Conservation (phyloP, 2,888 invertebrate genomes). For the Dynastes grantii region DNA sequence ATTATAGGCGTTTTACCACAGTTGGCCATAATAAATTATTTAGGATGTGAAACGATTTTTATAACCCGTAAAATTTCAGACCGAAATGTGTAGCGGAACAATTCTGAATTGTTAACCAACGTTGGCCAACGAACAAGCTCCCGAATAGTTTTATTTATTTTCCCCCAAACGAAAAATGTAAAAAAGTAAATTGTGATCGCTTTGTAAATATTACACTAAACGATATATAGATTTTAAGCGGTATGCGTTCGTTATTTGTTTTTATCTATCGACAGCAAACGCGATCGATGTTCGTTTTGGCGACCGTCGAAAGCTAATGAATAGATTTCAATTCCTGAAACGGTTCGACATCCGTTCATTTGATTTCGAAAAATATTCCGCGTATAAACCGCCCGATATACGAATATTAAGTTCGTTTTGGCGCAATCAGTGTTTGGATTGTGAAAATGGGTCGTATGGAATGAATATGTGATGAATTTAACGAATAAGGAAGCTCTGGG, state of each 20-base stretch:
- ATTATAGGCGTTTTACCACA: neutral
- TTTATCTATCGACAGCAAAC: neutral
- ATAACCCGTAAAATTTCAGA: constrained; percentile 1
- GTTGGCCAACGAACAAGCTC: neutral
- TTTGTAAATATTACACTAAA: neutral
- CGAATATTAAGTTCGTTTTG: constrained; percentile 9
- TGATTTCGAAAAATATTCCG: neutral
- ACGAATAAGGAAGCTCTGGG: neutral
- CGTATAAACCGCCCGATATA: neutral
- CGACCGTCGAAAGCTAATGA: neutral
- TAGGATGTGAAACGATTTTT: constrained; percentile 6
- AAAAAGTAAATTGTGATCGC: neutral
- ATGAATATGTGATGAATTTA: constrained; percentile 7
- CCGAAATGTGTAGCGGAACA: neutral
- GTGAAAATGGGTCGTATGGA: constrained; percentile 4
- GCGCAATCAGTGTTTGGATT: neutral
- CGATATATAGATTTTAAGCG: neutral
- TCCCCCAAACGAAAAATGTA: neutral
- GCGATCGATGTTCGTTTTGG: neutral
- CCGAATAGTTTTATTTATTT: neutral
- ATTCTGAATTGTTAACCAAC: neutral
- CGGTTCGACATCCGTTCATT: too few species aligned
- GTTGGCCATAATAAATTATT: neutral
- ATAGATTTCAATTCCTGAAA: neutral
- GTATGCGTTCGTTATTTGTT: neutral